Conservation (phyloP, 2,888 invertebrate genomes). For the Myathropa florea region DNA sequence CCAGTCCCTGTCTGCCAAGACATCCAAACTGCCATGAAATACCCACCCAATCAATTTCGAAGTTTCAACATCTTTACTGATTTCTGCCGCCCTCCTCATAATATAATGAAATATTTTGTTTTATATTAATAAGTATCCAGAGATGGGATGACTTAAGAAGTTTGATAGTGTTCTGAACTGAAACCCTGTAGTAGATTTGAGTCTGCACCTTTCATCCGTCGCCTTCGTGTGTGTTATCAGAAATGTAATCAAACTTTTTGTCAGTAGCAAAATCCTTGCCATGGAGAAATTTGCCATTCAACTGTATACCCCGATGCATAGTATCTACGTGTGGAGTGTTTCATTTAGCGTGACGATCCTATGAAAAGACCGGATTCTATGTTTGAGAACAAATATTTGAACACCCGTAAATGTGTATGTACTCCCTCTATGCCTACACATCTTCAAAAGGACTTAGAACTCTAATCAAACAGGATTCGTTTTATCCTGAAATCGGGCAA, state of each 20-base stretch:
- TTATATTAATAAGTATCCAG: constrained; percentile 31
- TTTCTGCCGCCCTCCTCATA: constrained; percentile 7
- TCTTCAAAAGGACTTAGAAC: constrained; percentile 34
- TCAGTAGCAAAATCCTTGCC: constrained; percentile 42
- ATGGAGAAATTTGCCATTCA: not conserved
- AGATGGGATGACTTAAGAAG: constrained; percentile 19
- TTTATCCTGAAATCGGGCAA: not conserved
- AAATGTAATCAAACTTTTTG: constrained; percentile 64
- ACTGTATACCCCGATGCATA: not conserved
- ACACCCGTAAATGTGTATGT: not conserved
- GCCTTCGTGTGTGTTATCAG: constrained; percentile 36
- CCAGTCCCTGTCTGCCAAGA: not conserved
- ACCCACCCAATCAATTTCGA: constrained; percentile 8
- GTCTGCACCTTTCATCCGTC: constrained; percentile 13
- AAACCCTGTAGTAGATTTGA: constrained; percentile 10
- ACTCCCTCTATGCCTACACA: not conserved
- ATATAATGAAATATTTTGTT: constrained; percentile 29
- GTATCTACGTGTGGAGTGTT: not conserved
- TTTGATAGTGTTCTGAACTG: constrained; percentile 32
- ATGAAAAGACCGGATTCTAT: not conserved
- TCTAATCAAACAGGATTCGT: constrained; percentile 16
- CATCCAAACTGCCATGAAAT: constrained; percentile 18
- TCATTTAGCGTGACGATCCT: not conserved
- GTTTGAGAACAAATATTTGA: constrained; percentile 25
- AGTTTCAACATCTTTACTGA: constrained; percentile 5